Percentiles rank a stretch among this genome's conserved stretches.
These are phyloP conservation scores for Willowsia nigromaculata DNA, from an alignment of 2,888 invertebrate species.

Conservation along the genomic window DNA sequence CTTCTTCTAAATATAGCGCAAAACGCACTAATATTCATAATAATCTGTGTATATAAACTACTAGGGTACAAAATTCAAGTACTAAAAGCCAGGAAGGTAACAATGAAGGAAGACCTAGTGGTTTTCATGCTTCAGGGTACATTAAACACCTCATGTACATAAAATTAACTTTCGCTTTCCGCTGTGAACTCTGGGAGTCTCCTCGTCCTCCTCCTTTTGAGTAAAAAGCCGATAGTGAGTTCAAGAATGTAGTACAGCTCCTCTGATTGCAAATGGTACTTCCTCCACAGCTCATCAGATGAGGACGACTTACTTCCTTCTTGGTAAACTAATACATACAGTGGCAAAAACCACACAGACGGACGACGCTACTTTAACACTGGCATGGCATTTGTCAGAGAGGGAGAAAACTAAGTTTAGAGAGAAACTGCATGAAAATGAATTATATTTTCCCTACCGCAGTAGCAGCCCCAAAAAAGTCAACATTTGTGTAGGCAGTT, in stretches of 20 bases:
- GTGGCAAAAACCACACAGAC: too few species aligned
- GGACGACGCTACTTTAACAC: background rate
- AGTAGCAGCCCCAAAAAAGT: slow-evolving; percentile 10
- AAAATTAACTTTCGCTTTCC: slow-evolving; percentile 62
- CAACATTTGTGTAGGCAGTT: background rate
- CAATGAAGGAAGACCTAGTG: slow-evolving; percentile 64
- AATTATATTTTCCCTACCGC: slow-evolving; percentile 47
- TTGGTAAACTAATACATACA: background rate
- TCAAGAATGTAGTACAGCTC: background rate
- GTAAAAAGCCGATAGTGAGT: background rate
- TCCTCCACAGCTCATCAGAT: background rate
- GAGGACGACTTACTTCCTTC: background rate
- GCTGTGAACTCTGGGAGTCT: background rate
- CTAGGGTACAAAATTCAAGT: too few species aligned
- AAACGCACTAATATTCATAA: too few species aligned
- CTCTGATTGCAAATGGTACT: background rate
- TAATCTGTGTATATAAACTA: too few species aligned
- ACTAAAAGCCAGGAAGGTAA: slow-evolving; percentile 22
- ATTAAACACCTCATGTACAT: slow-evolving; percentile 67
- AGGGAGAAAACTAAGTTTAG: slow-evolving; percentile 11
- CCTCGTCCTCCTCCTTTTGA: too few species aligned
- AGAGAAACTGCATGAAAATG: slow-evolving; percentile 46
- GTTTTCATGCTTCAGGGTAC: slow-evolving; percentile 69
- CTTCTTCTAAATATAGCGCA: too few species aligned
- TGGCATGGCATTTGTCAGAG: slow-evolving; percentile 50